Evolutionary conservation across 2,797 vertebrate genomes (phyloP), one percentile per base, ranked within the genome.

Genomic region (Tapera naevia): DNA sequence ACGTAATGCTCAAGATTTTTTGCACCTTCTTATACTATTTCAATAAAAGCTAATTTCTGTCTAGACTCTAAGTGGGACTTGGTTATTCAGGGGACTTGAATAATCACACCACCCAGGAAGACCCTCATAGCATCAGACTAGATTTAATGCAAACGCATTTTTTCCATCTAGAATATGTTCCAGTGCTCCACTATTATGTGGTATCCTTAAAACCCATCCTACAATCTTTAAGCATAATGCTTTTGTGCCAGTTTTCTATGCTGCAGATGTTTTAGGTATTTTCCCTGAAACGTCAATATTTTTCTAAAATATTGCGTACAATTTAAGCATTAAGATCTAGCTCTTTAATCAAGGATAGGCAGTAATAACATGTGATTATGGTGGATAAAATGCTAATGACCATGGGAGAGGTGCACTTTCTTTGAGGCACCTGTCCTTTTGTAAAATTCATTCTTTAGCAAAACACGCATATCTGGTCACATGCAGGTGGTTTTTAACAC

Each of bases 81-180:
- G 3, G 30, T 62, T 96, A 91, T 61, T 53, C 0, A 0, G 22
- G 24, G 41, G 18, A 79, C 32, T 81, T 66, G 25, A 37, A 57
- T 33, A 70, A 89, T 41, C 3, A 1, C 0, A 0, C 73, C 62
- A 65, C 51, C 72, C 0, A 7, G 41, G 39, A 69, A 75, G 32
- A 64, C 32, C 18, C 30, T 95, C n/a, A 64, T 2, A 45, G 61
- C 39, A 69, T 27, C 27, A 72, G 48, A 41, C 13, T 66, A 70
- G 64, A 62, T 17, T 51, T 71, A 65, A 37, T 37, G 14, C 19
- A 79, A 75, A 43, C 2, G 8, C 17, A 37, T n/a, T 54, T 54
- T 37, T 62, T 16, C 53, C 45, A 39, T 39, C 13, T 67, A 35
- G 37, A 39, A 43, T 67, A 80, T 13, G 13, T 87, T 65, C 70